phyloP scores from a whole-genome alignment of 1,140 invertebrate species.

The Dreissena rostriformis region DNA sequence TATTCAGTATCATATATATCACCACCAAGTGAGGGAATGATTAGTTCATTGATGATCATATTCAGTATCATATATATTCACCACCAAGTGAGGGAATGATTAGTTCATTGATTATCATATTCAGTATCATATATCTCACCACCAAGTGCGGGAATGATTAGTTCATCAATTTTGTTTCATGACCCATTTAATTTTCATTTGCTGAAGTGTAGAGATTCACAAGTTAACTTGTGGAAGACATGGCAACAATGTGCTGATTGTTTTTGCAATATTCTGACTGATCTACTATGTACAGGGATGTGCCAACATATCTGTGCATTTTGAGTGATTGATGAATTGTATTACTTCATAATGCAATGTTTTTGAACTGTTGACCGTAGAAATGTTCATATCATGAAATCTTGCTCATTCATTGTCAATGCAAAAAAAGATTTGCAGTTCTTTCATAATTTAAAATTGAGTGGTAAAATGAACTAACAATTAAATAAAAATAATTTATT shows the following conservation, averaged over 20 bases:
- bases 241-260: not conserved
- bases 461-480: too few relatives aligned
- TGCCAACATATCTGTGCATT: too few relatives aligned
- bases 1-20: not conserved
- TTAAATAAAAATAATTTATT: too few relatives aligned
- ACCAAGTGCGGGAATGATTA: slow-evolving; percentile 40
- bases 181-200: slow-evolving; percentile 48
- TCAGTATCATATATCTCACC: not conserved
- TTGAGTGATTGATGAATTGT: too few relatives aligned
- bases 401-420: too few relatives aligned
- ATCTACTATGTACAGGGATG: too few relatives aligned
- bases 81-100: slow-evolving; percentile 42
- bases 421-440: too few relatives aligned
- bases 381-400: too few relatives aligned
- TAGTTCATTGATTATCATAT: not conserved
- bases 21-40: slow-evolving; percentile 42
- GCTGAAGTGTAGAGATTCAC: slow-evolving; percentile 4
- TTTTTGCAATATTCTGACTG: not conserved
- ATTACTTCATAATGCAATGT: too few relatives aligned
- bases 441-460: too few relatives aligned
- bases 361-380: too few relatives aligned
- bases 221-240: not conserved
- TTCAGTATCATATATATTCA: not conserved
- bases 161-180: slow-evolving; percentile 45
- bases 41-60: too few relatives aligned